A percentile compares a stretch with the other conserved stretches of the same genome.
These are phyloP conservation scores for Amazona guildingii DNA, from an alignment of 2,113 vertebrate species.

Conservation along the genomic window DNA sequence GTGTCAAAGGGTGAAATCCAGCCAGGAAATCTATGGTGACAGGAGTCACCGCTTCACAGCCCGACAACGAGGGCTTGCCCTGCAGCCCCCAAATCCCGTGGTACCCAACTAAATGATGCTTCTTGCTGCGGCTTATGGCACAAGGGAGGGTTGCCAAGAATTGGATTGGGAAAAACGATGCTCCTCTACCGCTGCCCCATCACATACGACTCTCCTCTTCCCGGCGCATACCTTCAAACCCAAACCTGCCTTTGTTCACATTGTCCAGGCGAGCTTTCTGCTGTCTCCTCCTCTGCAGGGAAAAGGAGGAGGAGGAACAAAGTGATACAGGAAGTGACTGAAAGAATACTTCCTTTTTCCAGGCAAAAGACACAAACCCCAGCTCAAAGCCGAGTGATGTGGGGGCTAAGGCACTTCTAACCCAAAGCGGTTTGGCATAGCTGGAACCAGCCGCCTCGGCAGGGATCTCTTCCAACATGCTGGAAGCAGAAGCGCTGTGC, in stretches of 20 bases:
- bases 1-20: neutral
- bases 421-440: neutral
- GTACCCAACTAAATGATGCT: accelerated
- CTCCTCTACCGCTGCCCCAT: neutral
- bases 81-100: neutral
- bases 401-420: neutral
- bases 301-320: neutral
- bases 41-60: neutral
- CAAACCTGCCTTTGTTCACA: neutral
- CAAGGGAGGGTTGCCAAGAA: neutral
- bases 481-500: neutral
- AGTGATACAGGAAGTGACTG: neutral
- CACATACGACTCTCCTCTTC: neutral
- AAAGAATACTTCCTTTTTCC: neutral
- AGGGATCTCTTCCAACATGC: neutral
- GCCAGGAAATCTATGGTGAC: neutral
- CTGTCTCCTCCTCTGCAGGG: neutral
- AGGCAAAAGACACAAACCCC: neutral
- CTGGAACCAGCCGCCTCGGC: neutral
- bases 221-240: accelerated
- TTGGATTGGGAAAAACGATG: accelerated
- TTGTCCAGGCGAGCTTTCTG: neutral
- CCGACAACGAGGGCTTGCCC: neutral
- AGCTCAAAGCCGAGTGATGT: neutral
- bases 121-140: neutral